phyloP scores from a whole-genome alignment of 1,140 invertebrate species.

The Lucilia sericata region DNA sequence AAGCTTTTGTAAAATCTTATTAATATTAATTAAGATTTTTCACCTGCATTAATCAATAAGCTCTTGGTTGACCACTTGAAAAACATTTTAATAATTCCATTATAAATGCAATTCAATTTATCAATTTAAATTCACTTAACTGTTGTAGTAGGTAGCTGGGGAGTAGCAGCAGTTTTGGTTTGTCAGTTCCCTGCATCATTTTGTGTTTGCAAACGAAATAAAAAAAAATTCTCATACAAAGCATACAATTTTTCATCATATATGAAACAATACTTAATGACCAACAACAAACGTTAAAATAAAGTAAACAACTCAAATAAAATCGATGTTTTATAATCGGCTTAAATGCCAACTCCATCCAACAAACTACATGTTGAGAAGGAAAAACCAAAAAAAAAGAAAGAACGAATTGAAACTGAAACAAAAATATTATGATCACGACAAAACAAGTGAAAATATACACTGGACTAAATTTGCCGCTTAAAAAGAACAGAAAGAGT shows the following conservation, averaged over 20 bases:
- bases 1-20: conserved; percentile 13
- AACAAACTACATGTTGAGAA: background rate
- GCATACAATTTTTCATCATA: background rate
- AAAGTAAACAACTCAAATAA: background rate
- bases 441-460: background rate
- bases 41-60: conserved; percentile 22
- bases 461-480: background rate
- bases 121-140: conserved; percentile 27
- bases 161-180: background rate
- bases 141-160: background rate
- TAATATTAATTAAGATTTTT: conserved; percentile 28
- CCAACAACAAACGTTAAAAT: background rate
- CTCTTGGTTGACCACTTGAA: conserved; percentile 19
- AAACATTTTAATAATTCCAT: conserved; percentile 21
- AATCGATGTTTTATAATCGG: background rate
- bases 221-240: background rate
- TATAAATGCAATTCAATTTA: conserved; percentile 20
- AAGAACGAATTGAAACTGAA: background rate
- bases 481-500: background rate
- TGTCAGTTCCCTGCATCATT: background rate
- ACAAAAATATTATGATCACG: background rate
- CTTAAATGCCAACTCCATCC: background rate
- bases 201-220: background rate
- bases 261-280: conserved; percentile 14
- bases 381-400: background rate